Evolutionary conservation across 2,888 invertebrate species (phyloP).

Genomic region (Smittia sp.): DNA sequence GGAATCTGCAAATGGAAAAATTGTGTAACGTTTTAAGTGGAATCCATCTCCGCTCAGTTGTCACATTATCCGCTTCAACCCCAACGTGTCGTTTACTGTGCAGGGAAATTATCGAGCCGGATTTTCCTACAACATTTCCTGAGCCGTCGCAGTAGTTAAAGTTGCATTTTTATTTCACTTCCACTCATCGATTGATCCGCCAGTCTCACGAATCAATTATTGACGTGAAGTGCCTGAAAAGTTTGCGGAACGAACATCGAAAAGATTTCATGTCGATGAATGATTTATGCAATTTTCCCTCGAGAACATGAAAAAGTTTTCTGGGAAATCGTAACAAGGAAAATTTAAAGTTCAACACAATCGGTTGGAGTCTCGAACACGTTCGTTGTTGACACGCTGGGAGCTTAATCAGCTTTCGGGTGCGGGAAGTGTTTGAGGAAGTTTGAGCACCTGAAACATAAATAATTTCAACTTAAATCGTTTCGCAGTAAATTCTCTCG

Average conservation of each 20-base stretch:
- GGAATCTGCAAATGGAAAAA: constrained; percentile 40
- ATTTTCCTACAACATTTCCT: neutral
- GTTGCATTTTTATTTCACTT: neutral
- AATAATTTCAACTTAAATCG: constrained; percentile 36
- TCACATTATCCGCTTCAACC: constrained; percentile 17
- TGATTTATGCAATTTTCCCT: constrained; percentile 2
- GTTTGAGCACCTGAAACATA: constrained; percentile 39
- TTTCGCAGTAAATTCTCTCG: constrained; percentile 35
- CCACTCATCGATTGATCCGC: neutral
- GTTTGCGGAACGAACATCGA: neutral
- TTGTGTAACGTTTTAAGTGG: constrained; percentile 38
- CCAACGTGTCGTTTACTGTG: neutral
- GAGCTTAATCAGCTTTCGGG: constrained; percentile 27
- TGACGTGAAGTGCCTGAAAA: neutral
- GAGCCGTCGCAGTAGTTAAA: neutral
- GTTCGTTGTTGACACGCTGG: constrained; percentile 20
- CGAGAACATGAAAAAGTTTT: neutral
- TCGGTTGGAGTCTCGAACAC: neutral
- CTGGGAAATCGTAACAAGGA: neutral
- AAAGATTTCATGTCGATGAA: neutral
- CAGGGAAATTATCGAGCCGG: constrained; percentile 14
- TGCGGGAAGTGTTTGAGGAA: neutral
- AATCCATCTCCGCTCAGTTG: constrained; percentile 23
- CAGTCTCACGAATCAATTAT: neutral
- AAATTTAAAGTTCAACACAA: neutral